Evolutionary conservation across 2,797 vertebrate genomes (phyloP), one percentile per base, ranked within the genome.

Genomic region (Crotalus adamanteus): DNA sequence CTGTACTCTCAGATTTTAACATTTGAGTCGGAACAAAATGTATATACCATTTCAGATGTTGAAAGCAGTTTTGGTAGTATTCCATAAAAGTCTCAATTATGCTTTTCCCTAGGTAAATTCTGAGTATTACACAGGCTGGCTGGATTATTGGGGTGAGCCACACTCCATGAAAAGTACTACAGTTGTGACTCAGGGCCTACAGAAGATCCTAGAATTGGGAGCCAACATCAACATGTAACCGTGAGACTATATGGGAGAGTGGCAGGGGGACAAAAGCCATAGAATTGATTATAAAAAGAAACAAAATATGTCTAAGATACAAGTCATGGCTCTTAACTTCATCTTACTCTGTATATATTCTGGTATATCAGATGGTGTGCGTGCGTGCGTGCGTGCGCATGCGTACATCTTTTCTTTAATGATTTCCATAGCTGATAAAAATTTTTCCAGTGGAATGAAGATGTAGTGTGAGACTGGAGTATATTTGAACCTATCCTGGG

Each of bases 61-160:
- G 57, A 85, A 69, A 65, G 3, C n/a, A 26, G 14, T 0, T 28
- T 22, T 87, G 4, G 61, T 86, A 11, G 11, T 91, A 18, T 20
- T 47, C 6, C 51, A 56, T 83, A 85, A 85, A 26, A 61, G n/a
- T 88, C 47, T 73, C 42, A 42, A 90, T 63, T 87, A 56, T 90
- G 16, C 56, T 78, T 63, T 94, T 28, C 8, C 85, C 12, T 95
- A 99, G 99, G 99, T 99, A 91, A 99, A 99, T 97, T 99, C 99
- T 0, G 99, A 99, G 97, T 99, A 99, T 96, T 99, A 99, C 96
- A 99, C 99, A 0, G 99, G 99, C 78, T 99, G 99, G 99, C 96
- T 99, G 98, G 99, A 99, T 96, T 99, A 99, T 97, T 99, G 99
- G 99, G 99, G 99, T 7, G 98, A 98, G 88, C 96, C 95, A 0